Evolutionary conservation across 2,797 vertebrate species (phyloP), one percentile per base, ranked within the genome.

Genomic region (Erethizon dorsatum): DNA sequence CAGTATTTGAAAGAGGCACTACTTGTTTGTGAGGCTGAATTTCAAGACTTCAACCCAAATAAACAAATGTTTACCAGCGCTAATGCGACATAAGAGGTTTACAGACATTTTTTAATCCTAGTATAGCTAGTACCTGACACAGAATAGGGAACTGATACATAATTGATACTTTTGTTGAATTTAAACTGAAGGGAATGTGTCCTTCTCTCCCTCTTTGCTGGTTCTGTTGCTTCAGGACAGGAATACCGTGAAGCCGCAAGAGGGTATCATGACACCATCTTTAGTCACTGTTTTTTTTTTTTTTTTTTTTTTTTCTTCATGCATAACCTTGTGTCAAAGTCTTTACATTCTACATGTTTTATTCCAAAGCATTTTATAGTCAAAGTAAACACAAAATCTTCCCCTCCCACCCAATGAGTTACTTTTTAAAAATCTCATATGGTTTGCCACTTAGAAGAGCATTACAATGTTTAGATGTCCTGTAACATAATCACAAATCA

Each of bases 231-330:
- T 93, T 87, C 65, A 52, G 9, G 0, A 33, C 31, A 31, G 54
- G 54, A 63, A 45, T 59, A 56, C 4, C 4, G 28, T 6, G 57
- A 80, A 57, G 88, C 86, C 97, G 92, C 96, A 80, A 96, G 96
- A 61, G 95, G 97, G 84, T 89, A 84, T 56, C 82, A 85, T 61
- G 71, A 61, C 54, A 88, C 61, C 59, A 28, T 73, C 47, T 83
- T 52, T 41, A 15, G 33, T 84, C 52, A 50, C 24, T 45, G 41
- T 37, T 8, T 67, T 33, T 22, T 41, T 37, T 26, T 47, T 37
- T 56, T 41, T 11, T 69, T 31, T 20, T 37, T n/a, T 24, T 47
- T 54, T 65, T 92, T n/a, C 18, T 33, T 87, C 17, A 6, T 0
- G 0, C 0, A 47, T 54, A 45, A 45, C 47, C 18, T 83, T 12